phyloP scores from a whole-genome alignment of 2,797 vertebrate species.

The Otolemur crassicaudatus region DNA sequence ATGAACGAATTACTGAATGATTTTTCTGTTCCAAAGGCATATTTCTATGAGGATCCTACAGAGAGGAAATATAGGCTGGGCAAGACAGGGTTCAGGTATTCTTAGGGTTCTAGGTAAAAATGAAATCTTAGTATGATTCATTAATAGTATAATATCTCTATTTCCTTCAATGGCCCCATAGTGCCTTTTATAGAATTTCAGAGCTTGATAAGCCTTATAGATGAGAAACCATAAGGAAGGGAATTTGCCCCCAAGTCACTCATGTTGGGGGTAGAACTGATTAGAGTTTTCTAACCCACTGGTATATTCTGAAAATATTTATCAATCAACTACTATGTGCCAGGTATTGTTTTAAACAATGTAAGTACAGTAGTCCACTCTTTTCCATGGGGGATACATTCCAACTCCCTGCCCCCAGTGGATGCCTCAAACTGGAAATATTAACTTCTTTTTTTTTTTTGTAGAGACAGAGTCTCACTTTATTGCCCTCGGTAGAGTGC shows the following conservation, averaged over 20 bases:
- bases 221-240: conserved; percentile 27
- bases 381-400: not conserved
- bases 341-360: not conserved
- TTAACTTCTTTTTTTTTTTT: not conserved
- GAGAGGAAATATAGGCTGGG: not conserved
- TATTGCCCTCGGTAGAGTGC: too few species aligned
- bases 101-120: not conserved
- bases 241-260: not conserved
- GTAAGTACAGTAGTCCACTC: not conserved
- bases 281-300: not conserved
- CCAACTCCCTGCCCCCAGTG: not conserved
- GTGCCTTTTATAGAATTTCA: conserved; percentile 28
- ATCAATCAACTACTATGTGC: not conserved
- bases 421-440: not conserved
- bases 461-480: too few species aligned
- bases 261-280: not conserved
- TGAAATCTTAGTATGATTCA: not conserved
- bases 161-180: not conserved
- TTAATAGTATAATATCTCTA: not conserved
- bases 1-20: not conserved
- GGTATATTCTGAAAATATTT: not conserved
- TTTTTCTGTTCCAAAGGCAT: not conserved
- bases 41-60: not conserved
- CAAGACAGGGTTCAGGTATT: not conserved
- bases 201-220: not conserved